Evolutionary conservation across 2,888 invertebrate genomes (phyloP).

Genomic region (Drosophila fungiperda): DNA sequence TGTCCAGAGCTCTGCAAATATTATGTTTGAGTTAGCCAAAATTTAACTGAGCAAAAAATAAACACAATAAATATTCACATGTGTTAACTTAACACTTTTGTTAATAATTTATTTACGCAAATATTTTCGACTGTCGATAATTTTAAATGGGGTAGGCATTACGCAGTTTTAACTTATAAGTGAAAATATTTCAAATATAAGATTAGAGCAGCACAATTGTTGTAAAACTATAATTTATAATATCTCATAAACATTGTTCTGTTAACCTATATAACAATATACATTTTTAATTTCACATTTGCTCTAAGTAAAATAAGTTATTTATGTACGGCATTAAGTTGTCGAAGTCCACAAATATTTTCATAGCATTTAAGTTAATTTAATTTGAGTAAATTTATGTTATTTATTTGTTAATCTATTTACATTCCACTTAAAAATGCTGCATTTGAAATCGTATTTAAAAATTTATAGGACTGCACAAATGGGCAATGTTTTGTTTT

Average conservation of each 20-base stretch:
- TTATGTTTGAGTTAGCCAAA: conserved; percentile 10
- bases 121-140: background rate
- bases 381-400: conserved; percentile 30
- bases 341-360: background rate
- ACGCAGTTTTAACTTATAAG: background rate
- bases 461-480: conserved; percentile 54
- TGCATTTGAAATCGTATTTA: conserved; percentile 46
- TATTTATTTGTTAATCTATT: conserved; percentile 32
- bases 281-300: background rate
- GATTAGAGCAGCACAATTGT: background rate
- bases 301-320: background rate
- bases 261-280: background rate
- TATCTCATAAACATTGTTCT: background rate
- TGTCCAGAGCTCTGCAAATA: conserved; percentile 6
- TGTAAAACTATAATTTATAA: background rate
- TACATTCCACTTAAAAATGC: conserved; percentile 44
- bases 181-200: background rate
- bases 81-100: no score
- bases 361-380: conserved; percentile 22
- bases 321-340: background rate
- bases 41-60: conserved; percentile 4
- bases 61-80: background rate
- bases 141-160: background rate
- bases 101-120: background rate
- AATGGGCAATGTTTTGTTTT: conserved; percentile 35